Base-by-base conservation (phyloP, 1,140 invertebrate genomes). In the Mizuhopecten yessoensis region DNA sequence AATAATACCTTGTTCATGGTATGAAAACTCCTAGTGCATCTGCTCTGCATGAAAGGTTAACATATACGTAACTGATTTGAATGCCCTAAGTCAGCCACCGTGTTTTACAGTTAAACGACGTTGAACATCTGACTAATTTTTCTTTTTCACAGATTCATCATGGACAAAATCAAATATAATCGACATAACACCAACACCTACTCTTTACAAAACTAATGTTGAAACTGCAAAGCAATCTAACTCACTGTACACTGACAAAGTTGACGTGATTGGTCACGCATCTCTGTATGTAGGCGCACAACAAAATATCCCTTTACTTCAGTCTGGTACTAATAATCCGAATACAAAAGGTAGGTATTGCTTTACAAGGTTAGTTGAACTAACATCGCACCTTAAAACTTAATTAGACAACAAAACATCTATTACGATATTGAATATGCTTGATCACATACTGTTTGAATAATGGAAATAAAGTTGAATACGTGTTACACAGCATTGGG, bases 121-220 rank as follows among this genome's bases (percentile, higher is more conserved):
- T 75, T n/a, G 57, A 75, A 23, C 23, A 75, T 75, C 57, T n/a
- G 57, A 75, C 23, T 75, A 75, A 75, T 75, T 75, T 75, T 75
- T 75, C 57, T 75, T 75, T 75, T 75, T 29, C 57, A 29, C 57
- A 75, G 57, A 75, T 75, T 75, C 57, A n/a, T 17, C 57, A n/a
- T 75, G 57, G 57, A 75, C 3, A 75, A 23, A 75, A 75, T 29
- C 57, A 5, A 75, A 75, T 45, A 45, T 15, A 15, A 45, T 45
- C 42, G 17, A 10, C 57, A 75, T 75, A 75, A 75, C 23, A 15
- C 45, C 45, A 57, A 57, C 45, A n/a, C n/a, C 57, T 29, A 75
- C 57, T 75, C n/a, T 75, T 75, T 75, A n/a, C 29, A n/a, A 75
- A 9, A 75, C 57, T 75, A 75, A 75, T 29, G 3, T 75, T n/a